phyloP scores from a whole-genome alignment of 1,140 invertebrate species.

The Drosophila pandora region DNA sequence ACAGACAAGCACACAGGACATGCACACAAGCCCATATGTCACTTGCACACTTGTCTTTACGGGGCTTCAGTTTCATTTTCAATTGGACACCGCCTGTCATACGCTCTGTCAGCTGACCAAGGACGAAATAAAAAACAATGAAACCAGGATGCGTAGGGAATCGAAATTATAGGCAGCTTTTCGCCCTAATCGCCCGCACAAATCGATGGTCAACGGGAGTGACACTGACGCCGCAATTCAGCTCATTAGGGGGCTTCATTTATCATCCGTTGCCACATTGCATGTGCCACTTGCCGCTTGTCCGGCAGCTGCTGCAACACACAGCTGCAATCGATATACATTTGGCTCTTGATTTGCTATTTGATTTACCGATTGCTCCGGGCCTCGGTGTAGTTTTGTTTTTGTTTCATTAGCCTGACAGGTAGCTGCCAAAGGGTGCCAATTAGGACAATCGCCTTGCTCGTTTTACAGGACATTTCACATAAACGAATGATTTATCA shows the following conservation, averaged over 20 bases:
- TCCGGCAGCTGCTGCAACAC: constrained; percentile 30
- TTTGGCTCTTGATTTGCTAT: constrained; percentile 34
- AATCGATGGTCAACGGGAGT: constrained; percentile 44
- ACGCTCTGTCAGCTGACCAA: constrained; percentile 47
- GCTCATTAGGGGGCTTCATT: constrained; percentile 63
- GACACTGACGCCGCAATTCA: constrained; percentile 51
- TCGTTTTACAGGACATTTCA: neutral
- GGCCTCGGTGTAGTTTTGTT: neutral
- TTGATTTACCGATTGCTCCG: constrained; percentile 38
- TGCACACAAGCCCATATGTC: constrained; percentile 4
- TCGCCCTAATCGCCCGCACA: constrained; percentile 22
- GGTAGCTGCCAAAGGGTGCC: neutral
- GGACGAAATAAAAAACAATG: constrained; percentile 2
- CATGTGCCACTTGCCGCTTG: constrained; percentile 9
- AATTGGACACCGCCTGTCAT: constrained; percentile 46
- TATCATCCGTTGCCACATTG: constrained; percentile 36
- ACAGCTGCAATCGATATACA: constrained; percentile 57
- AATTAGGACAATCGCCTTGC: neutral
- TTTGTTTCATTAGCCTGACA: constrained; percentile 5
- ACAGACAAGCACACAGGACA: constrained; percentile 19
- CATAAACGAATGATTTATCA: constrained; percentile 28
- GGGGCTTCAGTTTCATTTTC: constrained; percentile 52
- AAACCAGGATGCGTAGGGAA: neutral
- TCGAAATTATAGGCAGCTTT: constrained; percentile 7
- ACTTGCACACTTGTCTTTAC: constrained; percentile 21